Conservation (phyloP, 2,797 vertebrate genomes). For the Poecilia gillii region DNA sequence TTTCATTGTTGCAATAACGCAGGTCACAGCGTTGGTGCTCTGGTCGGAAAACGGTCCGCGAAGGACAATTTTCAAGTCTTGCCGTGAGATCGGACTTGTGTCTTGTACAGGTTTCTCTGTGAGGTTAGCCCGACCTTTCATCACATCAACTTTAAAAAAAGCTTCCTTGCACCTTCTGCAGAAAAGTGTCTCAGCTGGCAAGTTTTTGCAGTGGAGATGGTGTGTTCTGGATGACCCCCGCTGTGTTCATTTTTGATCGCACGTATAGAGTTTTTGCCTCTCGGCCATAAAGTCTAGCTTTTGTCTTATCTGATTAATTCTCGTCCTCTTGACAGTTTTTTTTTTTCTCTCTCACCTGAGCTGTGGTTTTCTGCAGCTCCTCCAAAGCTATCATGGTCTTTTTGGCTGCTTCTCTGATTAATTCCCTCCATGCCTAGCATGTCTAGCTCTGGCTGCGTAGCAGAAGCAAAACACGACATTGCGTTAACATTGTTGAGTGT, state of each 20-base stretch:
- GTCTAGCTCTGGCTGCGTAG: background rate
- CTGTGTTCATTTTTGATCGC: background rate
- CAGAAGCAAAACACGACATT: background rate
- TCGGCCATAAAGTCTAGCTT: background rate
- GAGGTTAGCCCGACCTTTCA: background rate
- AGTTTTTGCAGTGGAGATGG: background rate
- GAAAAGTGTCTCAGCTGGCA: background rate
- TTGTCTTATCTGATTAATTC: background rate
- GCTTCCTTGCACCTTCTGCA: background rate
- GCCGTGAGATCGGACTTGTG: background rate
- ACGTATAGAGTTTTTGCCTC: background rate
- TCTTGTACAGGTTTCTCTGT: background rate
- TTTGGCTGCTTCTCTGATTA: no score
- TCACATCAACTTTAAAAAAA: background rate
- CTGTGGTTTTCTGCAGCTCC: background rate
- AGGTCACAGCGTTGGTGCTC: background rate
- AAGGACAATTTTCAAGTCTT: background rate
- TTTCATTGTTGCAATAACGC: background rate
- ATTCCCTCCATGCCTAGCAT: background rate
- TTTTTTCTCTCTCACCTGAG: background rate
- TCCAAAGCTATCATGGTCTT: background rate
- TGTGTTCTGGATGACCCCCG: background rate
- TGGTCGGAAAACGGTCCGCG: background rate
- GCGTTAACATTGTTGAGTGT: background rate
- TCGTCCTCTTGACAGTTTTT: background rate